Percentiles rank a stretch among this genome's conserved stretches.
phyloP scores from a whole-genome alignment of 2,888 invertebrate species.

The Morpho achilles region DNA sequence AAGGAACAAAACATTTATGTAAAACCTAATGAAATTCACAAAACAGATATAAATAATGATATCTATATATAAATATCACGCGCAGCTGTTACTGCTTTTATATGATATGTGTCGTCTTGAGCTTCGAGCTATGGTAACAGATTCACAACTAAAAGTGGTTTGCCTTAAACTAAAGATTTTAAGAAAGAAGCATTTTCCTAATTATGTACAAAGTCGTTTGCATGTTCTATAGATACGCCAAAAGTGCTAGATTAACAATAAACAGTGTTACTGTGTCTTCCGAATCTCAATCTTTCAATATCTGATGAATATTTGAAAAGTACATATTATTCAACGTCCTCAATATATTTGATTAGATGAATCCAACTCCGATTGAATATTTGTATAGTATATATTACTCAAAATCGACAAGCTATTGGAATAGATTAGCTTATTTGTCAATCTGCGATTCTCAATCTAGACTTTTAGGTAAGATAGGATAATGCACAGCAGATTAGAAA shows the following conservation, averaged over 20 bases:
- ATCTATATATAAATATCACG: slow-evolving; percentile 23
- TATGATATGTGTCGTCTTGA: slow-evolving; percentile 71
- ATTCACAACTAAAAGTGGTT: slow-evolving; percentile 45
- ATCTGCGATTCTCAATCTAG: too few relatives aligned
- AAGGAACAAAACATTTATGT: slow-evolving; percentile 4
- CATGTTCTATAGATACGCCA: slow-evolving; percentile 41
- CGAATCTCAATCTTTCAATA: too few relatives aligned
- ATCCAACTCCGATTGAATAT: too few relatives aligned
- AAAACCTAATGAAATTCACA: slow-evolving; percentile 21
- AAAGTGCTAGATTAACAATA: slow-evolving; percentile 30
- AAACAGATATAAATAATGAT: slow-evolving; percentile 15
- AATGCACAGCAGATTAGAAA: not conserved
- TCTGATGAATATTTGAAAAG: too few relatives aligned
- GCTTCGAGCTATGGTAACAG: slow-evolving; percentile 66
- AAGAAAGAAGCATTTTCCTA: slow-evolving; percentile 51
- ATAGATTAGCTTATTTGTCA: too few relatives aligned
- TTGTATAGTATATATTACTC: too few relatives aligned
- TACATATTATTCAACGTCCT: too few relatives aligned
- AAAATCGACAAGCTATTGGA: too few relatives aligned
- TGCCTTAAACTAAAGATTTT: slow-evolving; percentile 42
- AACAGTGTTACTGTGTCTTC: too few relatives aligned
- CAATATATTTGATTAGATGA: too few relatives aligned
- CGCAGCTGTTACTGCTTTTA: slow-evolving; percentile 13
- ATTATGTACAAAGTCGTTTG: slow-evolving; percentile 64
- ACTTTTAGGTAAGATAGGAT: too few relatives aligned